A percentile compares a stretch with the other conserved stretches of the same genome.
Conservation (phyloP, 2,113 vertebrate genomes). For the Falcunculus frontatus region DNA sequence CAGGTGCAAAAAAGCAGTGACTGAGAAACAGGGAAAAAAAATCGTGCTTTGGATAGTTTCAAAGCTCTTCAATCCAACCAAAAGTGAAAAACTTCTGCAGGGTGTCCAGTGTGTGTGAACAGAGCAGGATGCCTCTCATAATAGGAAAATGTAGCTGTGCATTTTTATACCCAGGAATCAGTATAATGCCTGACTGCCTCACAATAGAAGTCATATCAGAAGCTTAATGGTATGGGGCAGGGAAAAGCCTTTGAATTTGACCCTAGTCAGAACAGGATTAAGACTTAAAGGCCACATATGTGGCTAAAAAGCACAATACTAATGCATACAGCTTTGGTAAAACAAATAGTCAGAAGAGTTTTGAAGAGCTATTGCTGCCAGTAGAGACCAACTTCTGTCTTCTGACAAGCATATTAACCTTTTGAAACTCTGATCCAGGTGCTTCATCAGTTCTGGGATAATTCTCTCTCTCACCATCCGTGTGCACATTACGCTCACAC, state of each 20-base stretch:
- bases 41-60: background rate
- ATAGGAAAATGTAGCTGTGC: background rate
- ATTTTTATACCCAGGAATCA: background rate
- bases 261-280: background rate
- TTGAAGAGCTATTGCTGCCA: background rate
- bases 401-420: background rate
- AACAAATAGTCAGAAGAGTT: background rate
- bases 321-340: background rate
- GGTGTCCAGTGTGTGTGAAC: background rate
- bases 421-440: background rate
- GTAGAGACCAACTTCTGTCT: background rate
- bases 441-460: background rate
- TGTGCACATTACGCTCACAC: background rate
- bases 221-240: background rate
- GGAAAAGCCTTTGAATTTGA: constrained; percentile 30
- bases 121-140: background rate
- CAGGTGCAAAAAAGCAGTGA: background rate
- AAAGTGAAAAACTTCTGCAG: background rate
- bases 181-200: background rate
- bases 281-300: background rate
- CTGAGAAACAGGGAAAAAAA: background rate
- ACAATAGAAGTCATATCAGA: background rate
- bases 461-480: background rate
- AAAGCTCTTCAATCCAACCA: background rate
- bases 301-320: background rate